Conservation (phyloP, 1,140 invertebrate genomes). For the Paraescarpia echinospica region DNA sequence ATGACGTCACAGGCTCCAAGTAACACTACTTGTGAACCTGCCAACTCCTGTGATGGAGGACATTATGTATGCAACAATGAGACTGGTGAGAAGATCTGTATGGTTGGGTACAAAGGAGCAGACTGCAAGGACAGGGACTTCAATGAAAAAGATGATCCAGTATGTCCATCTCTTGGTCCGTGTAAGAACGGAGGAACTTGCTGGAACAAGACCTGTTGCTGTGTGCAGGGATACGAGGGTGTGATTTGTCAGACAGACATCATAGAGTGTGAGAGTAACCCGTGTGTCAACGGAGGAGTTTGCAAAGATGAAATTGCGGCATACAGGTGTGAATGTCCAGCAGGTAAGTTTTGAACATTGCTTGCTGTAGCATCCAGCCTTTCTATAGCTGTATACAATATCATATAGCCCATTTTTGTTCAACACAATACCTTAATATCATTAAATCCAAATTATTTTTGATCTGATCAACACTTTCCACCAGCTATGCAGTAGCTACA, state of each 20-base stretch:
- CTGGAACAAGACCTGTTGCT: conserved; percentile 17
- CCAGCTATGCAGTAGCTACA: too few relatives aligned
- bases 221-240: conserved; percentile 13
- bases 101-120: neutral
- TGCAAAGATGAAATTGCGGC: neutral
- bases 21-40: neutral
- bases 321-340: conserved; percentile 13
- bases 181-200: conserved; percentile 12
- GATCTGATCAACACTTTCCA: too few relatives aligned
- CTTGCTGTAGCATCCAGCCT: too few relatives aligned
- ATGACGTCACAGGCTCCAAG: neutral
- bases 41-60: neutral
- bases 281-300: conserved; percentile 15
- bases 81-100: neutral
- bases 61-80: conserved; percentile 4
- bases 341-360: neutral
- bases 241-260: neutral
- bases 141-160: neutral
- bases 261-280: neutral
- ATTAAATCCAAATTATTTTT: too few relatives aligned
- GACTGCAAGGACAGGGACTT: neutral
- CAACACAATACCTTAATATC: too few relatives aligned
- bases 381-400: too few relatives aligned
- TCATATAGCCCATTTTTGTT: too few relatives aligned
- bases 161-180: neutral